Evolutionary conservation across 2,888 invertebrate species (phyloP), one percentile per base, ranked within the genome.

Genomic region (Lithophane socia): DNA sequence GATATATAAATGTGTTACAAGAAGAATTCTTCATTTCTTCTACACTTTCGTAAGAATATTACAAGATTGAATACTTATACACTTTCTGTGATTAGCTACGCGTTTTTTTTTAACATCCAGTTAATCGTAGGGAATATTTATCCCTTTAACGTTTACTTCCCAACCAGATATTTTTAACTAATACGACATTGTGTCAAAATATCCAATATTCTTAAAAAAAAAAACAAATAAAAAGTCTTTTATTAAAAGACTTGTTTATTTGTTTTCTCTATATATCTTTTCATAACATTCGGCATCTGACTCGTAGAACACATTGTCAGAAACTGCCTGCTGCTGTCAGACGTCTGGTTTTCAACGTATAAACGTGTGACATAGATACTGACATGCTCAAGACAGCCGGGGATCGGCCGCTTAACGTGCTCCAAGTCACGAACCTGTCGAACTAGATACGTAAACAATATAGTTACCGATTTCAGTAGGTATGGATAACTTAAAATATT

Each of bases 371-470:
- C 68, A 58, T 44, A 44, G 42, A 29, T 61, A 29, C 54, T 24
- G 44, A 64, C 58, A 47, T 74, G 18, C 47, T 47, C 52, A 65
- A 47, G 60, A 65, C 60, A 42, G n/a, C 21, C 9, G 18, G 13
- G 47, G 47, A 60, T 37, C 8, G 66, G 18, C 49, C 42, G 76
- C 2, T 21, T 52, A 44, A 52, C 80, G 47, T 18, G 68, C 67
- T 58, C 13, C 1, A 21, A 58, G 16, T 21, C 13, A 74, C 49
- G 13, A 5, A 52, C 16, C 16, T 58, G 56, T 42, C 13, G 18
- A 9, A 49, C 7, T 60, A 21, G 8, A 60, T 49, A 10, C n/a
- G 8, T 18, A 4, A n/a, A 52, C 66, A 76, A 24, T 66, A 37
- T 66, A 37, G 16, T 13, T 13, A 8, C 24, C 3, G 8, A 61